These are phyloP conservation scores for Limnothrissa miodon DNA, from an alignment of 2,113 vertebrate genomes.

Conservation along the genomic window DNA sequence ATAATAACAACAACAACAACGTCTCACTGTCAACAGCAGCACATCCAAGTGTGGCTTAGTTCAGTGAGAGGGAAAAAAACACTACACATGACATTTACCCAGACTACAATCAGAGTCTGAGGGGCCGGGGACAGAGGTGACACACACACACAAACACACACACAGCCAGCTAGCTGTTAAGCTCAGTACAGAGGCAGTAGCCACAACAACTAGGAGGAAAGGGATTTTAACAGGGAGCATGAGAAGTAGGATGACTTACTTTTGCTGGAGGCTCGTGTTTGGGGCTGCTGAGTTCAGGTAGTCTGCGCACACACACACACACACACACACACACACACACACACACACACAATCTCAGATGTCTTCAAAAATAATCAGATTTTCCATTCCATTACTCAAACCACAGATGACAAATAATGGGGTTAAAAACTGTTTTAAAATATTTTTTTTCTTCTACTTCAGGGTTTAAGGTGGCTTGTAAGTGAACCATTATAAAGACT, in stretches of 20 bases:
- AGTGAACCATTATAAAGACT: too few species aligned
- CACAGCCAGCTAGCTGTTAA: not conserved
- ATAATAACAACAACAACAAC: conserved; percentile 46
- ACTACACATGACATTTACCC: not conserved
- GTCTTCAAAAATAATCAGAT: too few species aligned
- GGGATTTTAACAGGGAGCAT: not conserved
- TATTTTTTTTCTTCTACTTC: too few species aligned
- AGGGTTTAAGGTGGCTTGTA: too few species aligned
- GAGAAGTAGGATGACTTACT: conserved; percentile 68
- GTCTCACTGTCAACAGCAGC: not conserved
- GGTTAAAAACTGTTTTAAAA: too few species aligned
- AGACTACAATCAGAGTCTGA: not conserved
- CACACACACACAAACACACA: too few species aligned
- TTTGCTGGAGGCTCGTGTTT: conserved; percentile 81
- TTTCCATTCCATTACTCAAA: too few species aligned
- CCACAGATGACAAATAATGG: too few species aligned
- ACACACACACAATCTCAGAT: too few species aligned
- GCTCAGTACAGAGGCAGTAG: conserved; percentile 11
- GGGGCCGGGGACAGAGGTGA: too few species aligned
- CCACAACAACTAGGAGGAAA: not conserved
- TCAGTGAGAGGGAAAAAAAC: conserved; percentile 43
- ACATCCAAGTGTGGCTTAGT: not conserved
- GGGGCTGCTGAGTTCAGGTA: conserved; percentile 77
- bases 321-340: not conserved
- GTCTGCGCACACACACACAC: conserved; percentile 60